phyloP scores from a whole-genome alignment of 2,797 vertebrate genomes.

The Chaetophractus vellerosus region DNA sequence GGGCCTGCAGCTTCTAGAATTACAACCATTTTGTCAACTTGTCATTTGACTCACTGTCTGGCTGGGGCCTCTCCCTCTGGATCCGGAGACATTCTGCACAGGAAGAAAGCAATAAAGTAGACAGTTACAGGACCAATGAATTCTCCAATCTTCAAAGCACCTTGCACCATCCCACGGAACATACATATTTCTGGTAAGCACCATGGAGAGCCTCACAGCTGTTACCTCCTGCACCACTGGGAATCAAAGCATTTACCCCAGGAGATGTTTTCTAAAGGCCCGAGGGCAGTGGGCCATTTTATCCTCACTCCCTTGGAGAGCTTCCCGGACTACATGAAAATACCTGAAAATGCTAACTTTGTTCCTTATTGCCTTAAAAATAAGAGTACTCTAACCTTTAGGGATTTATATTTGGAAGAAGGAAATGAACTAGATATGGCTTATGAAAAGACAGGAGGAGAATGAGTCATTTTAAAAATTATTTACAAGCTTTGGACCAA shows the following conservation, averaged over 20 bases:
- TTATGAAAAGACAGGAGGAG: constrained; percentile 43
- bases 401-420: constrained; percentile 82
- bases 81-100: constrained; percentile 72
- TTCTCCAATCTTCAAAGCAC: constrained; percentile 75
- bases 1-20: constrained; percentile 73
- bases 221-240: constrained; percentile 60
- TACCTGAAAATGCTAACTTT: constrained; percentile 75
- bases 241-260: constrained; percentile 77
- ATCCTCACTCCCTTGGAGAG: constrained; percentile 69
- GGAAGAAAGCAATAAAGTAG: constrained; percentile 76
- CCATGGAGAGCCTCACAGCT: constrained; percentile 67
- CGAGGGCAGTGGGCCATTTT: constrained; percentile 69
- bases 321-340: constrained; percentile 71
- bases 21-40: constrained; percentile 78
- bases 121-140: constrained; percentile 46
- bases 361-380: constrained; percentile 75
- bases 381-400: constrained; percentile 71
- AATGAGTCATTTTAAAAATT: constrained; percentile 72
- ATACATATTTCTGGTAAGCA: constrained; percentile 77
- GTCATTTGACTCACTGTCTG: constrained; percentile 74
- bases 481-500: constrained; percentile 64
- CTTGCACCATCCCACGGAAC: constrained; percentile 58
- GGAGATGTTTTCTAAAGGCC: constrained; percentile 68
- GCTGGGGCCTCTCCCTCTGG: constrained; percentile 66
- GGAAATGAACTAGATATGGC: constrained; percentile 79